Conservation (phyloP, 2,113 vertebrate species). For the Chrysemys picta region DNA sequence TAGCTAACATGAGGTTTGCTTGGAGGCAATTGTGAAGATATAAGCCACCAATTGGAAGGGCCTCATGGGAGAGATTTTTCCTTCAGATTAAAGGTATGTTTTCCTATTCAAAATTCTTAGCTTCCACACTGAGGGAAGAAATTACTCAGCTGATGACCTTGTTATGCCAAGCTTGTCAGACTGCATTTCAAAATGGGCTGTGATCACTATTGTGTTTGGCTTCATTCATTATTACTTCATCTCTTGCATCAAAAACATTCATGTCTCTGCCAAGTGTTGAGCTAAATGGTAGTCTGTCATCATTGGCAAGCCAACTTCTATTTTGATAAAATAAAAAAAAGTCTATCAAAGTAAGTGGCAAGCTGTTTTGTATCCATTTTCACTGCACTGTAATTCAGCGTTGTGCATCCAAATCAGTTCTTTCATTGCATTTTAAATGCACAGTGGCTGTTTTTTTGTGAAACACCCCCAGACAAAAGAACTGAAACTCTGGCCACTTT, state of each 20-base stretch:
- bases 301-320: neutral
- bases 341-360: neutral
- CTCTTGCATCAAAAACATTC: slow-evolving; percentile 16
- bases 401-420: neutral
- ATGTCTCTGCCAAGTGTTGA: neutral
- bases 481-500: neutral
- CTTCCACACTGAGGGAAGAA: neutral
- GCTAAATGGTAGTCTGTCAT: neutral
- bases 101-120: neutral
- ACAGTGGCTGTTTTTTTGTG: neutral
- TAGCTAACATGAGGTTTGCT: neutral
- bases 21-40: neutral
- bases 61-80: neutral
- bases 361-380: neutral
- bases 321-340: slow-evolving; percentile 8
- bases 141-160: neutral
- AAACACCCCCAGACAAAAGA: neutral
- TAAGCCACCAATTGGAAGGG: neutral
- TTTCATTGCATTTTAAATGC: neutral
- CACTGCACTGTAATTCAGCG: neutral
- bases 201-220: slow-evolving; percentile 31
- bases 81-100: neutral
- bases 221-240: slow-evolving; percentile 30
- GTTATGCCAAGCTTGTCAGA: slow-evolving; percentile 25
- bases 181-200: neutral